Conservation (phyloP, 2,888 invertebrate species). For the Papilio gigon region DNA sequence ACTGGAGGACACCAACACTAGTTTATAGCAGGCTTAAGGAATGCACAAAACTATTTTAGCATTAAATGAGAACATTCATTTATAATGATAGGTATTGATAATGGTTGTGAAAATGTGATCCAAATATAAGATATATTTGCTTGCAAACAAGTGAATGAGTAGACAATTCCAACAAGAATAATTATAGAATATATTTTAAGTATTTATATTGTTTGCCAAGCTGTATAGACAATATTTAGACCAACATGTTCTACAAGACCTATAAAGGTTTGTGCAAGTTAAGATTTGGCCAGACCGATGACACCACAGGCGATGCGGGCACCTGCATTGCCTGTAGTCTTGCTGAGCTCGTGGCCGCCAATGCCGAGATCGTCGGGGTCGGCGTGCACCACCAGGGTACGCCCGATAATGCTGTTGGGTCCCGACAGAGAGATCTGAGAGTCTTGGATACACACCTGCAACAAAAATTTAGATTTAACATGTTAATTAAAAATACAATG, state of each 20-base stretch:
- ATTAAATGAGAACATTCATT: constrained; percentile 1
- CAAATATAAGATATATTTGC: not conserved
- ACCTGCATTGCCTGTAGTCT: constrained; percentile 97
- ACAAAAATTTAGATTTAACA: constrained; percentile 30
- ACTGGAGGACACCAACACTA: constrained; percentile 50
- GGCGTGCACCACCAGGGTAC: constrained; percentile 94
- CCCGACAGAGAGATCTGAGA: constrained; percentile 79
- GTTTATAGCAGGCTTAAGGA: constrained; percentile 46
- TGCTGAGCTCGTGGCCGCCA: constrained; percentile 95
- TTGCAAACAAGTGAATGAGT: not conserved
- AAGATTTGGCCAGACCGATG: constrained; percentile 85
- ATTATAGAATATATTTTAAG: not conserved
- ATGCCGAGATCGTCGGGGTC: constrained; percentile 96
- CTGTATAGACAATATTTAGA: constrained; percentile 26
- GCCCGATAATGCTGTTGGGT: constrained; percentile 89
- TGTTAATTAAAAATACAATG: not conserved
- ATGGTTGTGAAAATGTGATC: constrained; percentile 2
- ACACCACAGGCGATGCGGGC: constrained; percentile 94
- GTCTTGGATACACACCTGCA: constrained; percentile 73
- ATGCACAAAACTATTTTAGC: constrained; percentile 29
- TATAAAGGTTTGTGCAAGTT: constrained; percentile 38
- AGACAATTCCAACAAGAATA: not conserved
- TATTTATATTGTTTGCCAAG: not conserved
- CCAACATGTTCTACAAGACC: not conserved
- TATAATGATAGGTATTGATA: not conserved